phyloP scores from a whole-genome alignment of 2,797 vertebrate species.

The Erpetoichthys calabaricus region DNA sequence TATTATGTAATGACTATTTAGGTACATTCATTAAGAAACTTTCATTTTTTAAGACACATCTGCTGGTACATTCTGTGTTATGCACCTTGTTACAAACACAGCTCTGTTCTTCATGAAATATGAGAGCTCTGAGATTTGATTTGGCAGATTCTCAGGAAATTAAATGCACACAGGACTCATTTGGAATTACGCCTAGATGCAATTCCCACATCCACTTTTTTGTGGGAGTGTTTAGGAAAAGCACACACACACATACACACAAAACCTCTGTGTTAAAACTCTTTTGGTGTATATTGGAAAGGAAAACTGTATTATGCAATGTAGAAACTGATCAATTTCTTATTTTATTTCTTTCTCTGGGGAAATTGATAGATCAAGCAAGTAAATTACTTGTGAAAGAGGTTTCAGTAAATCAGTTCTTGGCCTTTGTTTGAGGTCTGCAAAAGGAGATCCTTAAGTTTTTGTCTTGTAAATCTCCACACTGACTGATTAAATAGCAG shows the following conservation, averaged over 20 bases:
- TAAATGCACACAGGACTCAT: slow-evolving; percentile 23
- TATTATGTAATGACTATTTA: background rate
- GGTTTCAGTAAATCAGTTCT: slow-evolving; percentile 17
- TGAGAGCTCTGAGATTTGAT: slow-evolving; percentile 32
- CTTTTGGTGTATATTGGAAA: too few species aligned
- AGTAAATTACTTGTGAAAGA: slow-evolving; percentile 8
- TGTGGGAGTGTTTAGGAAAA: background rate
- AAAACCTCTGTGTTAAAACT: too few species aligned
- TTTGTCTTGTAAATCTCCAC: slow-evolving; percentile 26
- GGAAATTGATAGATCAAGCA: slow-evolving; percentile 5
- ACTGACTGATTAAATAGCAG: slow-evolving; percentile 35
- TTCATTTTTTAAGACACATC: slow-evolving; percentile 15
- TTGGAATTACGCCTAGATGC: slow-evolving; percentile 17
- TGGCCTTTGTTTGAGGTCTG: slow-evolving; percentile 19
- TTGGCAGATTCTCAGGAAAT: slow-evolving; percentile 23
- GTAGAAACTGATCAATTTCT: too few species aligned
- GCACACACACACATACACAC: too few species aligned
- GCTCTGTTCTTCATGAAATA: slow-evolving; percentile 30
- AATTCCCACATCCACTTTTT: slow-evolving; percentile 14
- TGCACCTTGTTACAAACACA: slow-evolving; percentile 19
- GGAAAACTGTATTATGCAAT: too few species aligned
- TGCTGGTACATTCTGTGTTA: slow-evolving; percentile 20
- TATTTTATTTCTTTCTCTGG: background rate
- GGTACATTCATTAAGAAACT: slow-evolving; percentile 12
- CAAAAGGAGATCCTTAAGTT: slow-evolving; percentile 17